Conservation (phyloP, 2,797 vertebrate species). For the Typhlichthys subterraneus region DNA sequence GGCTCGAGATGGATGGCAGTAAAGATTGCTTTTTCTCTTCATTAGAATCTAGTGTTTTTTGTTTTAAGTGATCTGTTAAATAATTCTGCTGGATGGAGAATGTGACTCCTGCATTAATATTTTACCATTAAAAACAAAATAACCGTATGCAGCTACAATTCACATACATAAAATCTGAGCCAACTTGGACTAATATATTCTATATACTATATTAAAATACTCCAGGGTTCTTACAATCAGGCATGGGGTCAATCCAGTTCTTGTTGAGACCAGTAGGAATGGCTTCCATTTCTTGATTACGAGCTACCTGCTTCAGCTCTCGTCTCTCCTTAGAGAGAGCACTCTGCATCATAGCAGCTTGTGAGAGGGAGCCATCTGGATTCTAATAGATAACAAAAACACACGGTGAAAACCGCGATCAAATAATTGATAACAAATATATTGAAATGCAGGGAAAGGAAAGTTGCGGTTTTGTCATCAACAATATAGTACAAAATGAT, state of each 20-base stretch:
- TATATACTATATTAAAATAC: not conserved
- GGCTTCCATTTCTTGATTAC: conserved; percentile 91
- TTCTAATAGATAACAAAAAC: conserved; percentile 72
- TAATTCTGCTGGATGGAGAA: not conserved
- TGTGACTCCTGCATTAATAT: not conserved
- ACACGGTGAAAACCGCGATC: not conserved
- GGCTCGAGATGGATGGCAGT: conserved; percentile 16
- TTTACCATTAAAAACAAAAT: too few species aligned
- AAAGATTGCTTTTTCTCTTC: conserved; percentile 1
- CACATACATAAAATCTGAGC: too few species aligned
- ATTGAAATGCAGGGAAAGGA: not conserved
- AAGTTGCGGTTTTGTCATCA: not conserved
- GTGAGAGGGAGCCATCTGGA: conserved; percentile 92
- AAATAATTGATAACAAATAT: not conserved
- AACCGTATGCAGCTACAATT: too few species aligned
- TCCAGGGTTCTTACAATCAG: conserved; percentile 79
- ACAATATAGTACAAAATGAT: not conserved
- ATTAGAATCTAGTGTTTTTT: not conserved
- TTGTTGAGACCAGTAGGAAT: conserved; percentile 94
- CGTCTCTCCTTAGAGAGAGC: conserved; percentile 88
- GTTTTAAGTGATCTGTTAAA: not conserved
- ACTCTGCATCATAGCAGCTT: conserved; percentile 96
- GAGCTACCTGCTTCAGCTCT: conserved; percentile 89
- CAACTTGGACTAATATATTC: too few species aligned
- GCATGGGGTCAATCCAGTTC: conserved; percentile 92